Percentiles rank a stretch among this genome's conserved stretches.
These are phyloP conservation scores for Rhinophrynus dorsalis DNA, from an alignment of 2,797 vertebrate genomes.

Conservation along the genomic window DNA sequence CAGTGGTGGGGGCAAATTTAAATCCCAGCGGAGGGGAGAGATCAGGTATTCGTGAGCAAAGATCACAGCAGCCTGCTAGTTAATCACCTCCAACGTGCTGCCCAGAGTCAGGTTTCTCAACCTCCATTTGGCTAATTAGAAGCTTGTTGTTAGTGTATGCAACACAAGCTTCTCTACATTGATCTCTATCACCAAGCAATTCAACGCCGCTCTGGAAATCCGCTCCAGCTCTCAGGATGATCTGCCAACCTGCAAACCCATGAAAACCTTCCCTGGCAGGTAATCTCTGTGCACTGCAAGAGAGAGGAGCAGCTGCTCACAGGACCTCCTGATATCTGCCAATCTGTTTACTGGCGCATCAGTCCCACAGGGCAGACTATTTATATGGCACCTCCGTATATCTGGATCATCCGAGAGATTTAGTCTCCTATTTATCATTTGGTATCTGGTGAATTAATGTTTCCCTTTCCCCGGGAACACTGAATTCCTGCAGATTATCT, in stretches of 20 bases:
- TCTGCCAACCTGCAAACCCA: slow-evolving; percentile 21
- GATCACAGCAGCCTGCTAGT: slow-evolving; percentile 3
- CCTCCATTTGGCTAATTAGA: slow-evolving; percentile 46
- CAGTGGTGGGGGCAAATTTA: background rate
- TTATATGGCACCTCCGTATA: background rate
- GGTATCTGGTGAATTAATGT: too few species aligned
- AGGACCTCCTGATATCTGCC: background rate
- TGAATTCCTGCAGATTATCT: too few species aligned
- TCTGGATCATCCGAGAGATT: too few species aligned
- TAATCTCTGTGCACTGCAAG: slow-evolving; percentile 24
- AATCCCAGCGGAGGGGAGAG: background rate
- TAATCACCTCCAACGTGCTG: slow-evolving; percentile 33
- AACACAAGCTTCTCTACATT: slow-evolving; percentile 37
- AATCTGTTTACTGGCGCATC: background rate
- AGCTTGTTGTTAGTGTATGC: slow-evolving; percentile 29
- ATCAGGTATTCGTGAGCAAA: background rate
- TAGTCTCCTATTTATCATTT: too few species aligned
- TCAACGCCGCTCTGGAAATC: slow-evolving; percentile 32
- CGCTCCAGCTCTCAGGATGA: slow-evolving; percentile 17
- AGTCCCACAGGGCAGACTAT: background rate
- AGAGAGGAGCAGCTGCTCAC: slow-evolving; percentile 22
- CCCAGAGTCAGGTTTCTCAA: slow-evolving; percentile 29
- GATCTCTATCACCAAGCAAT: slow-evolving; percentile 39
- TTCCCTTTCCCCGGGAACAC: too few species aligned
- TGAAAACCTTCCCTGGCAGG: slow-evolving; percentile 31